Conservation (phyloP, 92 coral and sea anemone species). For the Paramuricea clavata region DNA sequence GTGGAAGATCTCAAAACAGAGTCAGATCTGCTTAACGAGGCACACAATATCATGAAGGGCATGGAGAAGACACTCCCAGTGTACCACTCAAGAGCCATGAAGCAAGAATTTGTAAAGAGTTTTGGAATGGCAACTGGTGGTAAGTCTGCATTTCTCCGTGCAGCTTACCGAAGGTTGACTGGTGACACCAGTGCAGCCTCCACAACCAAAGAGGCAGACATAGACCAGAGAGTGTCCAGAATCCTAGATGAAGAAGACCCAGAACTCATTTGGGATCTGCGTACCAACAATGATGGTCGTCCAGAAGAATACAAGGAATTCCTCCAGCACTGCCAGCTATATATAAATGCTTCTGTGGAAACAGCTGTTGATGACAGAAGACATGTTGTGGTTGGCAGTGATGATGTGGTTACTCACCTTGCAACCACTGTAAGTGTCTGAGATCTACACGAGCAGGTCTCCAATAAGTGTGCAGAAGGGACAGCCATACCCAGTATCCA, state of each 20-base stretch:
- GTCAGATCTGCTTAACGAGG: not conserved
- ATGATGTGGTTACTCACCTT: slow-evolving; percentile 50
- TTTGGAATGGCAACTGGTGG: slow-evolving; percentile 44
- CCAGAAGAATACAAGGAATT: slow-evolving; percentile 36
- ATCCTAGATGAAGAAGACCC: slow-evolving; percentile 50
- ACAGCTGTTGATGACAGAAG: slow-evolving; percentile 61
- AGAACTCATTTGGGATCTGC: slow-evolving; percentile 46
- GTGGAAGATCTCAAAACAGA: slow-evolving; percentile 23
- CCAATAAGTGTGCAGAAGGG: slow-evolving; percentile 46
- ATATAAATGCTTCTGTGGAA: slow-evolving; percentile 39
- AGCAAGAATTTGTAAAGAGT: slow-evolving; percentile 26
- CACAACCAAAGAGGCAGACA: slow-evolving; percentile 31
- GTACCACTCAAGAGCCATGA: slow-evolving; percentile 44
- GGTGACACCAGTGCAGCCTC: slow-evolving; percentile 45
- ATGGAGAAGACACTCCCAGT: slow-evolving; percentile 34
- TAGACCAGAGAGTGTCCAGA: slow-evolving; percentile 37
- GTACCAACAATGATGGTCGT: slow-evolving; percentile 31
- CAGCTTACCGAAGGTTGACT: slow-evolving; percentile 37
- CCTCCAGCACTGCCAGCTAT: slow-evolving; percentile 42
- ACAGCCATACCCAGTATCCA: slow-evolving; percentile 54
- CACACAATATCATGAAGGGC: slow-evolving; percentile 39
- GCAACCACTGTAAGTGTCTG: slow-evolving; percentile 49
- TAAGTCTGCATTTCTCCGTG: slow-evolving; percentile 32
- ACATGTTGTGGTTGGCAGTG: slow-evolving; percentile 20
- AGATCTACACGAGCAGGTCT: slow-evolving; percentile 44